Base-by-base conservation (phyloP, 1,140 invertebrate species). In the Heliothis virescens region DNA sequence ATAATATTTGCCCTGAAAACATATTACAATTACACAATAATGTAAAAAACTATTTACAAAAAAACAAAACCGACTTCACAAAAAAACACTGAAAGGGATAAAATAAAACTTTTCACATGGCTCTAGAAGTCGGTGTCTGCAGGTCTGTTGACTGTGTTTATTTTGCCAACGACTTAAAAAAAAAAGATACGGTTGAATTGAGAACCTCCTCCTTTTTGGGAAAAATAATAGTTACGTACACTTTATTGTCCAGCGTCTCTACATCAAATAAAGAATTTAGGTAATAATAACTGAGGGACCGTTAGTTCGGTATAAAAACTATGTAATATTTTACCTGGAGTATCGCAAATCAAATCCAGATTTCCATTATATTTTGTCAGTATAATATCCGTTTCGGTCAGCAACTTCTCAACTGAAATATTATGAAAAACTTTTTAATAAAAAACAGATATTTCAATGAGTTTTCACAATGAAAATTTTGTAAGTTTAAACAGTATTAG, bases 331-430 rank as follows among this genome's bases (percentile, higher is more conserved):
- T 79, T 91, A 93, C 93, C 93, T 73, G 89, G 87, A 83, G 90
- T 87, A 82, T 93, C 74, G 85, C 95, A 95, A 67, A 89, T 92
- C n/a, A 93, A 81, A 78, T 94, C 93, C 91, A 96, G 85, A 79
- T 96, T 96, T 29, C 97, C 97, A 85, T 95, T 97, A 86, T 97
- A 97, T 21, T 98, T 97, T 34, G 95, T 95, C 0, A 98, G 95
- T 55, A 96, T 95, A 13, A 98, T 89, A 69, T 96, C 85, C 0
- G 97, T 98, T 75, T 96, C 95, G 79, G 97, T 96, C 12, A 98
- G 89, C n/a, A 97, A 86, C 72, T 94, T 92, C 87, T 96, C 96
- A 93, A 98, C 98, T 97, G 86, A 85, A 95, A 95, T 48, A 15
- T 60, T 48, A 52, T 63, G 21, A 63, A 26, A 76, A 67, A 77